A percentile compares a stretch with the other conserved stretches of the same genome.
These are phyloP conservation scores for Elephantulus edwardii DNA, from an alignment of 2,113 vertebrate genomes.

Conservation along the genomic window DNA sequence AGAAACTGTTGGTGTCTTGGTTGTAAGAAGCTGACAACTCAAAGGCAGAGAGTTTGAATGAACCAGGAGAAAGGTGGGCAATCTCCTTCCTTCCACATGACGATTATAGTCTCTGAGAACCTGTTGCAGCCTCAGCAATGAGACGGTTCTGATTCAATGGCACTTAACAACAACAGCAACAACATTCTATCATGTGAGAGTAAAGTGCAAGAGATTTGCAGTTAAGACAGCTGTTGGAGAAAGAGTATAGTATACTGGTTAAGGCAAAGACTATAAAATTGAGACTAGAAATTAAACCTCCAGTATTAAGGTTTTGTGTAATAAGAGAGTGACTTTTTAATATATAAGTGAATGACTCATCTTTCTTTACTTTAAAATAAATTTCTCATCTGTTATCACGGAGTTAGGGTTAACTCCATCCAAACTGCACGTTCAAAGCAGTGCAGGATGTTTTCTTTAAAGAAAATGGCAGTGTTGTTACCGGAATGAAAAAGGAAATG, in stretches of 20 bases:
- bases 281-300: not conserved
- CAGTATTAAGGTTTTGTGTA: not conserved
- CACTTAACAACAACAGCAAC: no score
- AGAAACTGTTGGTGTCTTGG: not conserved
- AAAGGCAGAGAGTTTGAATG: no score
- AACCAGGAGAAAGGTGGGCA: no score
- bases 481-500: not conserved
- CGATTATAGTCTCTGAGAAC: no score
- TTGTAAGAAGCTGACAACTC: no score
- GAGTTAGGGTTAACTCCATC: not conserved
- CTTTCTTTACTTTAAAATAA: slow-evolving; percentile 3
- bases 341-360: not conserved
- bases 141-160: no score
- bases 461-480: not conserved
- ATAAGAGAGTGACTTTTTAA: not conserved
- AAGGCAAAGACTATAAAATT: not conserved
- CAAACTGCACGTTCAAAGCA: not conserved
- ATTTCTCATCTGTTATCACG: no score
- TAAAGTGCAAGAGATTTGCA: not conserved
- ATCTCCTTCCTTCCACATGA: no score
- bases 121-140: no score
- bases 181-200: not conserved
- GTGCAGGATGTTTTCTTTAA: not conserved
- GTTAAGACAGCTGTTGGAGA: not conserved
- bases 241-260: not conserved